Percentiles rank a stretch among this genome's conserved stretches.
These are phyloP conservation scores for Tupiocoris notatus DNA, from an alignment of 2,888 invertebrate genomes.

Conservation along the genomic window DNA sequence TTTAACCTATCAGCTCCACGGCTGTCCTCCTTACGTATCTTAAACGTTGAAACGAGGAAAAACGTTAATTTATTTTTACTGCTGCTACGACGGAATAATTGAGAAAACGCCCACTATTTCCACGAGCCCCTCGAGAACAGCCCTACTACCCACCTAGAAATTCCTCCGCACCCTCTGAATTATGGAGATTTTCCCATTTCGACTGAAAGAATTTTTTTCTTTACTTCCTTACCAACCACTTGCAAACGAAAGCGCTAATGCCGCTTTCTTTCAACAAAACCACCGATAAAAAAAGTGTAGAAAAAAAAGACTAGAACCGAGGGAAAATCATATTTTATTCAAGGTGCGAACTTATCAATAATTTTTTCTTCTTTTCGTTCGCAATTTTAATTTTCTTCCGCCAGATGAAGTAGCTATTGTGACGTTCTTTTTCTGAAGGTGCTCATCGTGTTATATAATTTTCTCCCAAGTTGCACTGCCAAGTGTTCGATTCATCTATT, in stretches of 20 bases:
- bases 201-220: constrained; percentile 1
- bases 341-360: constrained; percentile 23
- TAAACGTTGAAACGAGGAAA: background rate
- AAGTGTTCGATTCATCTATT: no score
- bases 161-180: background rate
- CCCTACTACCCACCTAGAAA: background rate
- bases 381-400: background rate
- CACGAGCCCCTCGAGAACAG: constrained; percentile 21
- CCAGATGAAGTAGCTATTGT: no score
- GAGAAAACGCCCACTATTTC: constrained; percentile 28
- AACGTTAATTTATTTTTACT: constrained; percentile 38
- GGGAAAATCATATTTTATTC: constrained; percentile 37
- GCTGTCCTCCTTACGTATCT: background rate
- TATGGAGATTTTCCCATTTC: background rate
- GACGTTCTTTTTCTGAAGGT: no score
- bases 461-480: no score
- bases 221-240: background rate
- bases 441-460: no score
- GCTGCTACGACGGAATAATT: constrained; percentile 27
- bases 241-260: background rate
- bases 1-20: background rate
- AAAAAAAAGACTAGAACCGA: background rate
- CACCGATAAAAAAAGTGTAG: background rate
- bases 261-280: background rate
- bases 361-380: background rate